Percentiles rank a stretch among this genome's conserved stretches.
Conservation (phyloP, 2,797 vertebrate species). For the Gallinago stenura region DNA sequence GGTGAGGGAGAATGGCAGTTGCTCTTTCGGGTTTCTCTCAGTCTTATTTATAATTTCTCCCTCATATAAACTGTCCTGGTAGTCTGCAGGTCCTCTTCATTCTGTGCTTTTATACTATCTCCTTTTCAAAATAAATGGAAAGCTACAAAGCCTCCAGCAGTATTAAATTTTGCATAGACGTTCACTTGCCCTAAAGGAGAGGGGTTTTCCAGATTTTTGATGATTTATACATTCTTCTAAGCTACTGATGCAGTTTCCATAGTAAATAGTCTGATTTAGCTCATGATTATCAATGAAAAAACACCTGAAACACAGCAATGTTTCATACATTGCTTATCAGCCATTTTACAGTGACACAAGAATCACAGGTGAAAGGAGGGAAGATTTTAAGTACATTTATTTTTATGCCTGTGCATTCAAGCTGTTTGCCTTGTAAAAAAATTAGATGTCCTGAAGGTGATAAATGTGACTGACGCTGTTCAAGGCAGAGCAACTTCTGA, state of each 20-base stretch:
- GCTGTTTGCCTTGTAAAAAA: not conserved
- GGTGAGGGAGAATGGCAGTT: accelerated
- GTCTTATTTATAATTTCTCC: not conserved
- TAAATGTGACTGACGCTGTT: not conserved
- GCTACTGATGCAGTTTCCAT: not conserved
- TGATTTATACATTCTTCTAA: conserved; percentile 2
- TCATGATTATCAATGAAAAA: conserved; percentile 8
- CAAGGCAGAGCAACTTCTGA: not conserved
- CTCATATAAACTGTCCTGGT: not conserved
- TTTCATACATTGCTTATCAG: conserved; percentile 13
- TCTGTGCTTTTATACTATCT: not conserved
- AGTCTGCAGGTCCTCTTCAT: not conserved
- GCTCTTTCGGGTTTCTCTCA: not conserved
- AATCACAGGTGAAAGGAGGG: not conserved
- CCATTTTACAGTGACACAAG: not conserved
- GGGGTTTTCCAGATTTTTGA: not conserved
- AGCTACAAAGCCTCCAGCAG: not conserved
- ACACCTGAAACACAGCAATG: not conserved
- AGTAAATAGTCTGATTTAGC: not conserved
- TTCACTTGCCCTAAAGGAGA: not conserved
- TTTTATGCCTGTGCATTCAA: conserved; percentile 12
- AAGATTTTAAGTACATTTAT: not conserved
- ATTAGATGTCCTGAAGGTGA: not conserved
- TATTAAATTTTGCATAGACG: not conserved
- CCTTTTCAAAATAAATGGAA: conserved; percentile 27